A percentile compares a stretch with the other conserved stretches of the same genome.
These are phyloP conservation scores for Spodoptera littoralis DNA, from an alignment of 2,888 invertebrate genomes.

Conservation along the genomic window DNA sequence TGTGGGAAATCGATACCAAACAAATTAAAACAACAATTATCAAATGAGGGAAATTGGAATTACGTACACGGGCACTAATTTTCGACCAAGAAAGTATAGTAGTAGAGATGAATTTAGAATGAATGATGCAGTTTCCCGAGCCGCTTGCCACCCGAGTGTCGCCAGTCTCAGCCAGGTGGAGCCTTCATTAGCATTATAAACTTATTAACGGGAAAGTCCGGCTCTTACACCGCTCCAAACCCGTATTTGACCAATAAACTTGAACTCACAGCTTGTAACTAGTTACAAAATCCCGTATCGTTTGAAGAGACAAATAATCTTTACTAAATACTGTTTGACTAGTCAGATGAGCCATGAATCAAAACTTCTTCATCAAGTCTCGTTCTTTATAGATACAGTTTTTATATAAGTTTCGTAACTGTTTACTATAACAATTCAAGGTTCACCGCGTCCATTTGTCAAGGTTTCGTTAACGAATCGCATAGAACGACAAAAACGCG, in stretches of 20 bases:
- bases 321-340: slow-evolving; percentile 24
- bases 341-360: slow-evolving; percentile 20
- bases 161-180: slow-evolving; percentile 69
- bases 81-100: slow-evolving; percentile 6
- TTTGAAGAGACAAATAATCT: slow-evolving; percentile 25
- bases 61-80: slow-evolving; percentile 1
- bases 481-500: slow-evolving; percentile 66
- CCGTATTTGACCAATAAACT: slow-evolving; percentile 68
- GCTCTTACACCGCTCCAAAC: slow-evolving; percentile 67
- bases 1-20: neutral
- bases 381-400: slow-evolving; percentile 62
- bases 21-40: neutral
- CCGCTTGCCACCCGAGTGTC: slow-evolving; percentile 28
- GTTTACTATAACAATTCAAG: slow-evolving; percentile 72
- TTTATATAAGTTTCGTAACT: slow-evolving; percentile 70
- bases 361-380: slow-evolving; percentile 44
- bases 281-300: slow-evolving; percentile 50
- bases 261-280: slow-evolving; percentile 57
- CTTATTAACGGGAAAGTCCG: slow-evolving; percentile 80
- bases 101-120: slow-evolving; percentile 42
- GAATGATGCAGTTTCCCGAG: slow-evolving; percentile 51
- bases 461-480: slow-evolving; percentile 72
- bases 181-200: slow-evolving; percentile 81
- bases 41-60: slow-evolving; percentile 1
- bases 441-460: slow-evolving; percentile 70